Percentiles rank a stretch among this genome's conserved stretches.
Evolutionary conservation across 2,113 vertebrate genomes (phyloP).

Genomic region (Silurus glanis): DNA sequence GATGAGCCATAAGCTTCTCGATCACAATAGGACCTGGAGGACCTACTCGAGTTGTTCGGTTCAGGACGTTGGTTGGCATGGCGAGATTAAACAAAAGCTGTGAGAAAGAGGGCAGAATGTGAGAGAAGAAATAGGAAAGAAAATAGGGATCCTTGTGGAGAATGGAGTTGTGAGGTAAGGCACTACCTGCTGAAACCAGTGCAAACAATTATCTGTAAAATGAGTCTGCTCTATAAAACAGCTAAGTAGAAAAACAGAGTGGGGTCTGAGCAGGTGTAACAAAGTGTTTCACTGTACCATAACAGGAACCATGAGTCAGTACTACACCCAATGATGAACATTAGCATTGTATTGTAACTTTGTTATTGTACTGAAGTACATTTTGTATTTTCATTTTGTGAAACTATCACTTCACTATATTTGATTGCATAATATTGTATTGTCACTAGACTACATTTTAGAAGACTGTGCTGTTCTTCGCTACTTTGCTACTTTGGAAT

Average conservation of each 20-base stretch:
- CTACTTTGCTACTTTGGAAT: no score
- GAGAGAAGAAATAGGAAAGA: no score
- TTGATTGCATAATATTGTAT: no score
- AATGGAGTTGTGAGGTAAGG: not conserved
- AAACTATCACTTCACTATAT: no score
- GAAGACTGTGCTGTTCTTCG: no score
- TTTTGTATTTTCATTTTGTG: no score
- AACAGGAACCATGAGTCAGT: not conserved
- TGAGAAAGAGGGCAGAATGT: not conserved
- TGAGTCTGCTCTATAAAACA: not conserved
- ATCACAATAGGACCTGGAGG: slow-evolving; percentile 82
- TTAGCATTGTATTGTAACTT: not conserved
- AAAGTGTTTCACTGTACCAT: not conserved
- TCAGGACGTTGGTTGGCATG: slow-evolving; percentile 69
- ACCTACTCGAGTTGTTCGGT: slow-evolving; percentile 74
- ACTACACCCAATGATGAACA: not conserved
- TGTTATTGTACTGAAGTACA: no score
- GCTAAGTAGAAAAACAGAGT: not conserved
- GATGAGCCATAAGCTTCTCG: slow-evolving; percentile 76
- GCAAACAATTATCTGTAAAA: not conserved
- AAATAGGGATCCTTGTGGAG: no score
- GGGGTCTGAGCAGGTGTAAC: not conserved
- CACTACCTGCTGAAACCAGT: not conserved
- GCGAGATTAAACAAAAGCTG: slow-evolving; percentile 86
- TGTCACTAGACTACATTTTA: no score